phyloP scores from a whole-genome alignment of 2,888 invertebrate genomes.

The Siphonodentalium dalli region DNA sequence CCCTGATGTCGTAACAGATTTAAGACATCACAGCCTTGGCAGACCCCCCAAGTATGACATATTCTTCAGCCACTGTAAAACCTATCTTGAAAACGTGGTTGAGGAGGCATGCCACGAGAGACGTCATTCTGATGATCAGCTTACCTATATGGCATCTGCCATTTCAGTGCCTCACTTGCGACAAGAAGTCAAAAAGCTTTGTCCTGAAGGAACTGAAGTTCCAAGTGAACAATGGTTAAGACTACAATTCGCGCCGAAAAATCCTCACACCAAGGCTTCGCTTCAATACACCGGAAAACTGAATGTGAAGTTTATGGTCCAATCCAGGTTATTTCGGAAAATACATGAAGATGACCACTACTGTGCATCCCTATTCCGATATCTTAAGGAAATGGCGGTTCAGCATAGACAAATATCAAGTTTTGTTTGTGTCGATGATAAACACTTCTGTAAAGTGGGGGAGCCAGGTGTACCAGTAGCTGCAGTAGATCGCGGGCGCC shows the following conservation, averaged over 20 bases:
- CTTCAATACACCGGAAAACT: conserved; percentile 15
- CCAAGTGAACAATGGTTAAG: conserved; percentile 19
- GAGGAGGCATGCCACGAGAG: conserved; percentile 12
- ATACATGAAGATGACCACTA: conserved; percentile 12
- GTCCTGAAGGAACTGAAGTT: conserved; percentile 8
- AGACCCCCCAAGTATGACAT: conserved; percentile 11
- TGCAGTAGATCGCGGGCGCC: conserved; percentile 1
- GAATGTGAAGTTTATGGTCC: conserved; percentile 21
- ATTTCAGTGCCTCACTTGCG: conserved; percentile 12
- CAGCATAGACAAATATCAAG: background rate
- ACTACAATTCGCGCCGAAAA: conserved; percentile 20
- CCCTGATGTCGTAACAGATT: conserved; percentile 11
- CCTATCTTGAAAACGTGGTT: conserved; percentile 2
- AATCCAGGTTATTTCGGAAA: conserved; percentile 11
- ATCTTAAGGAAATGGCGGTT: conserved; percentile 11
- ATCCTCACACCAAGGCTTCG: conserved; percentile 12
- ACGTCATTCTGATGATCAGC: conserved; percentile 6
- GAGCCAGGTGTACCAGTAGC: conserved; percentile 16
- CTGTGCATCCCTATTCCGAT: background rate
- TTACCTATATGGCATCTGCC: conserved; percentile 3
- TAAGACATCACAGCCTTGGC: conserved; percentile 2
- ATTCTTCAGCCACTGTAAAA: conserved; percentile 7
- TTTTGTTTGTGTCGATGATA: conserved; percentile 14
- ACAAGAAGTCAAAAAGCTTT: conserved; percentile 1
- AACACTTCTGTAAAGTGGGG: conserved; percentile 14